phyloP scores from a whole-genome alignment of 2,888 invertebrate species.

The Dryobota labecula region DNA sequence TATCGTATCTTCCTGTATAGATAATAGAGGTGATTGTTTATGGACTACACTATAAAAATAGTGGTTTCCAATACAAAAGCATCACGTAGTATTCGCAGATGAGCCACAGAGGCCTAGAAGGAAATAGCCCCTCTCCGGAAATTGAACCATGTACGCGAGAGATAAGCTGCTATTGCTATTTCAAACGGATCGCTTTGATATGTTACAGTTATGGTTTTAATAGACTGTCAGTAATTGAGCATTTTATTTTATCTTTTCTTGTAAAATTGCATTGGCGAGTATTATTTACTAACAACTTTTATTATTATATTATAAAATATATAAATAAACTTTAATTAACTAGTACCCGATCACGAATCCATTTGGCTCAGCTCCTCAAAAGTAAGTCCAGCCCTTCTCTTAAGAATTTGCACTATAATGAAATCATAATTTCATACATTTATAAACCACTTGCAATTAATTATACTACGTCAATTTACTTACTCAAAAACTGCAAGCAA shows the following conservation, averaged over 20 bases:
- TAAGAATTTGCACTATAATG: background rate
- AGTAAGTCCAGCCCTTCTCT: background rate
- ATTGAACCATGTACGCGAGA: slow-evolving; percentile 74
- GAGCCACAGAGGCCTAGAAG: slow-evolving; percentile 64
- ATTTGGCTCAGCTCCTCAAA: background rate
- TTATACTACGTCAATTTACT: slow-evolving; percentile 28
- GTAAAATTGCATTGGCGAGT: background rate
- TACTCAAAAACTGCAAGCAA: slow-evolving; percentile 10
- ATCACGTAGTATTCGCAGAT: slow-evolving; percentile 39
- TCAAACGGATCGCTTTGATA: slow-evolving; percentile 45
- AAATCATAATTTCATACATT: slow-evolving; percentile 14
- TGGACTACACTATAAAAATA: slow-evolving; percentile 4
- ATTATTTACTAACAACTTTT: too few relatives aligned
- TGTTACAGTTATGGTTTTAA: slow-evolving; percentile 37
- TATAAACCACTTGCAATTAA: slow-evolving; percentile 31
- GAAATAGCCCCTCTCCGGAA: slow-evolving; percentile 73
- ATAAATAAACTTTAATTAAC: too few relatives aligned
- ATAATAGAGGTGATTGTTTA: background rate
- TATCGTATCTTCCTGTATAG: background rate
- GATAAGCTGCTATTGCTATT: slow-evolving; percentile 68
- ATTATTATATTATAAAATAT: too few relatives aligned
- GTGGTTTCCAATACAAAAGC: slow-evolving; percentile 28
- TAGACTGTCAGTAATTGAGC: slow-evolving; percentile 6
- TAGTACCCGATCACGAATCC: background rate
- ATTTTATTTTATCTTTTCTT: background rate